Percentiles rank a stretch among this genome's conserved stretches.
These are phyloP conservation scores for Onychostoma macrolepis DNA, from an alignment of 2,113 vertebrate genomes.

Conservation along the genomic window DNA sequence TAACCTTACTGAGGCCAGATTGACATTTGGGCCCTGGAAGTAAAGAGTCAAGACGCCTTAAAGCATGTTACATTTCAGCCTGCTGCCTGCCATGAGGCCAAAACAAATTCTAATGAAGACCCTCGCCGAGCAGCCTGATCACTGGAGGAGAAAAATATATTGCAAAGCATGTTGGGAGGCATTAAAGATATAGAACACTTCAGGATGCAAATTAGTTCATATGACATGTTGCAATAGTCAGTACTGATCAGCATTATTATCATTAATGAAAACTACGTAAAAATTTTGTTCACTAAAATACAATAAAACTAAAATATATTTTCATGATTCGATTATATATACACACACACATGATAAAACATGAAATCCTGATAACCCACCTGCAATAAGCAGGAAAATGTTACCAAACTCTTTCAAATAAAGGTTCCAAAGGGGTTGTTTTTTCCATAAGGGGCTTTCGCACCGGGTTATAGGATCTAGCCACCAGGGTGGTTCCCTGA, in stretches of 20 bases:
- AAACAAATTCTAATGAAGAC: constrained; percentile 68
- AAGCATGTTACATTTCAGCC: constrained; percentile 68
- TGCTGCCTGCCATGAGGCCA: constrained; percentile 69
- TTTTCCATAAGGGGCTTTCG: no score
- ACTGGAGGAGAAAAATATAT: constrained; percentile 72
- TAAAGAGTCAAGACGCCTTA: constrained; percentile 72
- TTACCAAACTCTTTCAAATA: background rate
- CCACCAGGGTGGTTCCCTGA: no score
- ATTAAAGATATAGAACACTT: constrained; percentile 62
- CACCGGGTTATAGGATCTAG: no score
- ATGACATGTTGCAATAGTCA: background rate
- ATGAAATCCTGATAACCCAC: background rate
- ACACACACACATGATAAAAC: no score
- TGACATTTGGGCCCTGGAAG: constrained; percentile 71
- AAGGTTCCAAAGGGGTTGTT: no score
- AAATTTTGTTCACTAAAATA: background rate
- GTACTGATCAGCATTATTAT: background rate
- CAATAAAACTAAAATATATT: background rate
- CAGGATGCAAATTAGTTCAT: constrained; percentile 57
- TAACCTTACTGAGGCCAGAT: constrained; percentile 76
- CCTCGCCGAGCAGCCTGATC: constrained; percentile 59
- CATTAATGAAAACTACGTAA: background rate
- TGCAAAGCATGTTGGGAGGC: constrained; percentile 70
- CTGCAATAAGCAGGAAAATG: background rate
- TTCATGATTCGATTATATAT: background rate